phyloP scores from a whole-genome alignment of 1,140 invertebrate genomes.

The Dinoponera quadriceps region DNA sequence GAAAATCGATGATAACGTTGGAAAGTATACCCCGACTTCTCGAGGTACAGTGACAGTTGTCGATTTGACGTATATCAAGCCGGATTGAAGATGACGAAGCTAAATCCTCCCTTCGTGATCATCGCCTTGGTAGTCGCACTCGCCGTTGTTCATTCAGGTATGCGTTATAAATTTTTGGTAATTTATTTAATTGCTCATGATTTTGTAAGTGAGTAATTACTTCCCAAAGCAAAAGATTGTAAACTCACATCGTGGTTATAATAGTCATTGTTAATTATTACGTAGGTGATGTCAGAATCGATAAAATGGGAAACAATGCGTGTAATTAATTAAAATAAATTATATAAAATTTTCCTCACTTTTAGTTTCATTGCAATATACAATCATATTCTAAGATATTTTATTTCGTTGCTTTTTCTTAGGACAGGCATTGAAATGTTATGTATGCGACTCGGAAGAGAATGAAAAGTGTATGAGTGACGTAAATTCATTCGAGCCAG shows the following conservation, averaged over 20 bases:
- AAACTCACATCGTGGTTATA: neutral
- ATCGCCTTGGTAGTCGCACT: neutral
- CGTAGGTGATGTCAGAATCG: neutral
- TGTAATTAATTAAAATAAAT: conserved; percentile 1
- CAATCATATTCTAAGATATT: neutral
- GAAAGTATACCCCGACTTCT: conserved; percentile 34
- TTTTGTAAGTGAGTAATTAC: neutral
- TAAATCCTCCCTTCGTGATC: neutral
- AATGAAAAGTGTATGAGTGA: neutral
- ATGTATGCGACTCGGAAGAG: neutral
- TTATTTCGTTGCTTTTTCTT: neutral
- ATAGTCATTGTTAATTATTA: neutral
- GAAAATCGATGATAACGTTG: conserved; percentile 56
- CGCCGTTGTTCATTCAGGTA: conserved; percentile 45
- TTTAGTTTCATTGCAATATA: neutral
- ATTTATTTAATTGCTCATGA: neutral
- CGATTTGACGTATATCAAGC: conserved; percentile 2
- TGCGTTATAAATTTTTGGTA: neutral
- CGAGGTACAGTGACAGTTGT: conserved; percentile 4
- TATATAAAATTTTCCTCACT: too few species aligned
- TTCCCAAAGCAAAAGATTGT: too few species aligned
- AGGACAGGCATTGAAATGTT: conserved; percentile 63
- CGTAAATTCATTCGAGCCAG: too few species aligned
- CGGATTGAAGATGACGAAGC: conserved; percentile 1
- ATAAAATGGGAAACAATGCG: neutral